Base-by-base conservation (phyloP, 30 jellyfish, hydroid and myxozoan species). In the Hydractinia symbiolongicarpus region DNA sequence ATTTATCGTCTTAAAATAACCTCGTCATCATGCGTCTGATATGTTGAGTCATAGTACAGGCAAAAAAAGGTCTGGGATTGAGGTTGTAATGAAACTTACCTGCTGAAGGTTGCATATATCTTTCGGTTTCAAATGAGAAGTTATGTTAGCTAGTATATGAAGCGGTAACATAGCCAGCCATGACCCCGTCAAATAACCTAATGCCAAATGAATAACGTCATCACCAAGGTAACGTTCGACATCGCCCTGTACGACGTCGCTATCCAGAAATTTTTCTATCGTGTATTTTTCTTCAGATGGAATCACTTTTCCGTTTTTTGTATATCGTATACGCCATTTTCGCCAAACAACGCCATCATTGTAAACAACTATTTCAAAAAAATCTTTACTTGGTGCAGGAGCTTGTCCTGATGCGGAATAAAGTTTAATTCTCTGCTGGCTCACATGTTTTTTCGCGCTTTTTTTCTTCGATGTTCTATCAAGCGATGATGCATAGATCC, bases 321-420 rank as follows among this genome's bases (percentile, higher is more conserved):
- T 78, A 72, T 78, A 83, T 57, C 67, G 79, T n/a, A 89, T 74
- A 17, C 86, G 79, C 96, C 96, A 89, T 70, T 72, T 79, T 14
- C 96, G 85, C 94, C 94, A 89, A 4, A 89, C 67, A 9, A 89
- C 89, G 19, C 79, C 77, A 49, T 84, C 94, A 49, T 73, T 70
- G 7, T 79, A 86, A 16, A 89, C 82, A 1, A 89, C 72, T 55
- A 89, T 76, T 77, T 89, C 96, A 72, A 83, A 84, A 71, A 81
- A 89, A 67, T 89, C 96, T 79, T 84, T 89, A 79, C 94, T 74
- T 8, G 96, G 96, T 50, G 95, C 77, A 1, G 94, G 96, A 51
- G 96, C 96, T 64, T 77, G 90, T 53, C 96, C 96, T 5, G 96
- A 66, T 6, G 86, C 93, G 5, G 89, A 56, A 69, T 72, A 88